Conservation (phyloP, 2,113 vertebrate genomes). For the Equus przewalskii region DNA sequence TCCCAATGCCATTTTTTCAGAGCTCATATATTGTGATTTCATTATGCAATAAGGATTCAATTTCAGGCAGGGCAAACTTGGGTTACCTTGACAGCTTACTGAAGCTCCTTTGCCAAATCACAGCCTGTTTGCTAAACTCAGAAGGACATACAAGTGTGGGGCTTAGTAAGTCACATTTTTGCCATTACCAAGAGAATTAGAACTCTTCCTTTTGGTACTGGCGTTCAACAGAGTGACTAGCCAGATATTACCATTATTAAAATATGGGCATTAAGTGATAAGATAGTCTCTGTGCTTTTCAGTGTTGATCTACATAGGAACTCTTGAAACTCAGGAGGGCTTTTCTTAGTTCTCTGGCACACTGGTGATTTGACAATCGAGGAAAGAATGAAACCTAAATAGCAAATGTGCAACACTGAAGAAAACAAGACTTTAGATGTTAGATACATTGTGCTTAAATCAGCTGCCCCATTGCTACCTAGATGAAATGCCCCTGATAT, state of each 20-base stretch:
- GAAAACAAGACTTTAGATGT: neutral
- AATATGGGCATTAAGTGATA: slow-evolving; percentile 50
- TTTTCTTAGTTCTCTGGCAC: slow-evolving; percentile 12
- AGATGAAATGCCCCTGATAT: neutral
- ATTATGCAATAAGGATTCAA: neutral
- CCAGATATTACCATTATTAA: slow-evolving; percentile 84
- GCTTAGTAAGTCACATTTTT: slow-evolving; percentile 60
- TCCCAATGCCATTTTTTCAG: neutral
- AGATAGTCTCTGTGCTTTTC: slow-evolving; percentile 52
- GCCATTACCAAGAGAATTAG: slow-evolving; percentile 67
- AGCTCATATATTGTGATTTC: neutral
- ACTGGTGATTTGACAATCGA: slow-evolving; percentile 71
- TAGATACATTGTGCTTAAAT: slow-evolving; percentile 45
- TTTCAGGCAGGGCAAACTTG: slow-evolving; percentile 71
- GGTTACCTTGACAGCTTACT: slow-evolving; percentile 61
- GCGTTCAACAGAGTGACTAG: slow-evolving; percentile 82
- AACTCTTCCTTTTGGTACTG: slow-evolving; percentile 72
- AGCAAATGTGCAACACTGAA: neutral
- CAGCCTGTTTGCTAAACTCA: slow-evolving; percentile 1
- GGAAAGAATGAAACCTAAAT: neutral
- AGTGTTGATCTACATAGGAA: slow-evolving; percentile 38
- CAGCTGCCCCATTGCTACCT: neutral
- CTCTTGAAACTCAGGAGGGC: slow-evolving; percentile 24
- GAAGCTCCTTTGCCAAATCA: slow-evolving; percentile 57
- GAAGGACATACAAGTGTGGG: neutral